A percentile compares a stretch with the other conserved stretches of the same genome.
Evolutionary conservation across 2,797 vertebrate genomes (phyloP).

Genomic region (Cossypha dichroa): DNA sequence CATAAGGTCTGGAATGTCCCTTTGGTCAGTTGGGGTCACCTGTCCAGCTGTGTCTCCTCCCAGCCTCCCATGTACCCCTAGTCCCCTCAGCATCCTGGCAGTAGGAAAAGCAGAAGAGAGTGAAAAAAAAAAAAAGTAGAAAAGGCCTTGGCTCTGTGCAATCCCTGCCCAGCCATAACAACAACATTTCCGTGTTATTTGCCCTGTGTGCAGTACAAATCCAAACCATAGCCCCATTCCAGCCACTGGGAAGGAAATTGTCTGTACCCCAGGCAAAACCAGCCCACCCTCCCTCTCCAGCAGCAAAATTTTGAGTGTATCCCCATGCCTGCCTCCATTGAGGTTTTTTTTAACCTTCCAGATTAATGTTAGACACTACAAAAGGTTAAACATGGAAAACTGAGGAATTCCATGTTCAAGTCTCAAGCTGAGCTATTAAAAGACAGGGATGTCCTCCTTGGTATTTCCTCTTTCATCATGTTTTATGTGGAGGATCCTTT

Average conservation of each 20-base stretch:
- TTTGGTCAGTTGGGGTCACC: not conserved
- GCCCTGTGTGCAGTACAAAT: not conserved
- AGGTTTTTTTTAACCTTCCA: not conserved
- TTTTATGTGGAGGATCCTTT: not conserved
- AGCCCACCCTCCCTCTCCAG: not conserved
- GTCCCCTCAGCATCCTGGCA: not conserved
- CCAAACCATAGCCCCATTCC: not conserved
- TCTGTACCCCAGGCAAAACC: not conserved
- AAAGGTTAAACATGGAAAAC: not conserved
- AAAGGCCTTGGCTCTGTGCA: not conserved
- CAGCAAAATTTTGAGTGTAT: not conserved
- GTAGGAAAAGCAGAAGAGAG: not conserved
- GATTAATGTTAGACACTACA: not conserved
- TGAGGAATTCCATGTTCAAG: not conserved
- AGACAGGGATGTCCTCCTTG: not conserved
- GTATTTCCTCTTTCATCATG: not conserved
- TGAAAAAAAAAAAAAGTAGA: not conserved
- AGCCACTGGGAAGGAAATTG: not conserved
- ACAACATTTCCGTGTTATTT: not conserved
- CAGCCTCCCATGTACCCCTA: accelerated
- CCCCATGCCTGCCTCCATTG: not conserved
- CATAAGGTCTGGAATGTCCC: not conserved
- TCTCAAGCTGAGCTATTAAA: not conserved
- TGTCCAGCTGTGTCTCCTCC: not conserved
- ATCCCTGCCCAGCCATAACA: not conserved